Percentiles rank a stretch among this genome's conserved stretches.
phyloP scores from a whole-genome alignment of 2,888 invertebrate species.

The Orthosia cruda region DNA sequence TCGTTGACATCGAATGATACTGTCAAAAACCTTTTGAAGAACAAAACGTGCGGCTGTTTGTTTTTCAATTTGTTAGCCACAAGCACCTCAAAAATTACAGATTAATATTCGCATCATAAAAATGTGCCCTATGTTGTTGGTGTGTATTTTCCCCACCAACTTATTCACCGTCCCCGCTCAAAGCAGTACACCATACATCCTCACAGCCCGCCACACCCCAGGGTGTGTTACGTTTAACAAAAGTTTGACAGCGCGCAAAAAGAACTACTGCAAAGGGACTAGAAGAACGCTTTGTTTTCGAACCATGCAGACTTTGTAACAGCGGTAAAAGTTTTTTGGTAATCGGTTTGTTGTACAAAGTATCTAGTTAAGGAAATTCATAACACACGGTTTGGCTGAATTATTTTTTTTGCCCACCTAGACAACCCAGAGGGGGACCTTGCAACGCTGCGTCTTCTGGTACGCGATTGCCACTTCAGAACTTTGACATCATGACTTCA shows the following conservation, averaged over 20 bases:
- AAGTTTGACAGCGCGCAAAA: conserved; percentile 71
- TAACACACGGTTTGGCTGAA: no score
- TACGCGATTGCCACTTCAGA: no score
- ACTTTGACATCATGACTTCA: no score
- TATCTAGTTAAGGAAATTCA: not conserved
- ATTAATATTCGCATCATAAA: not conserved
- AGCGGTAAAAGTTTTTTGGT: not conserved
- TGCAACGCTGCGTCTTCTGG: no score
- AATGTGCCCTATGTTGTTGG: no score
- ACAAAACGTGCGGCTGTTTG: no score
- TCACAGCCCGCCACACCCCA: conserved; percentile 42
- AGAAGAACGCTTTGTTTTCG: conserved; percentile 38
- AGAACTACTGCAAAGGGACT: conserved; percentile 65
- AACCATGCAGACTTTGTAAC: conserved; percentile 27
- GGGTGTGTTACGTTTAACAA: conserved; percentile 70
- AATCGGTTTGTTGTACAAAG: not conserved
- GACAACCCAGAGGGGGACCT: no score
- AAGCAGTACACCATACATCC: conserved; percentile 10
- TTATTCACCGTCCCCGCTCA: conserved; percentile 6
- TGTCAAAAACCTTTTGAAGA: no score
- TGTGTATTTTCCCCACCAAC: not conserved
- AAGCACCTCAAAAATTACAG: not conserved
- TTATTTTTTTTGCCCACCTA: no score
- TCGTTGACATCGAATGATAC: no score
- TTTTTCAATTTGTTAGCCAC: no score